A percentile compares a stretch with the other conserved stretches of the same genome.
Evolutionary conservation across 2,888 invertebrate genomes (phyloP).

Genomic region (Philereme transversata): DNA sequence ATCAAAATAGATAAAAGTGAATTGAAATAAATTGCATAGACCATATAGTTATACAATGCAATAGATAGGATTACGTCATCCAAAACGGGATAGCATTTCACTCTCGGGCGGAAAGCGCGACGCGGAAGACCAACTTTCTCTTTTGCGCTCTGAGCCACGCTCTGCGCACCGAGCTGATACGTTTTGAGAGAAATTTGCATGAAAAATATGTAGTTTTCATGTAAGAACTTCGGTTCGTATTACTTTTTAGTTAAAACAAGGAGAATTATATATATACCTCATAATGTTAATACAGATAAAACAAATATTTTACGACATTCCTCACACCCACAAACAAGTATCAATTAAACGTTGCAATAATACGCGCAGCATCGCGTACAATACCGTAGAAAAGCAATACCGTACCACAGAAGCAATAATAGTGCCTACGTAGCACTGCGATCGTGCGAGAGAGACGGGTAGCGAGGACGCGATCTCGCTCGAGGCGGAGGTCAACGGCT

Average conservation of each 20-base stretch:
- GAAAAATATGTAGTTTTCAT: not conserved
- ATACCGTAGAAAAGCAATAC: constrained; percentile 60
- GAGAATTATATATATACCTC: not conserved
- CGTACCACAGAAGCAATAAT: constrained; percentile 19
- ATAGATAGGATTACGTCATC: constrained; percentile 72
- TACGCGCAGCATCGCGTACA: constrained; percentile 62
- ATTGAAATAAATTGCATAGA: constrained; percentile 45
- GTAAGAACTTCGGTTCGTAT: too few species aligned
- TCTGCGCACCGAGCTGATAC: constrained; percentile 39
- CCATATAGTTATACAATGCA: constrained; percentile 56
- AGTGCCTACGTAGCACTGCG: constrained; percentile 38
- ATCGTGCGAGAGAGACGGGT: constrained; percentile 67
- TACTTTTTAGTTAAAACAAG: too few species aligned
- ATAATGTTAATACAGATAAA: constrained; percentile 12
- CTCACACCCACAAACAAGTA: constrained; percentile 50
- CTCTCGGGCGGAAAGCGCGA: constrained; percentile 81
- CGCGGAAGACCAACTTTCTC: constrained; percentile 82
- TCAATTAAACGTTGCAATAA: constrained; percentile 60
- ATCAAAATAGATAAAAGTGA: constrained; percentile 26
- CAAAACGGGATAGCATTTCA: constrained; percentile 81
- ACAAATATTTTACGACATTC: constrained; percentile 41
- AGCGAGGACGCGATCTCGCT: constrained; percentile 77
- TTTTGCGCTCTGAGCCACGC: constrained; percentile 66
- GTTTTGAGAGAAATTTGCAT: constrained; percentile 10
- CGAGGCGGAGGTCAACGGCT: constrained; percentile 84